Percentiles rank a stretch among this genome's conserved stretches.
phyloP scores from a whole-genome alignment of 2,113 vertebrate genomes.

The Crotalus helleri region DNA sequence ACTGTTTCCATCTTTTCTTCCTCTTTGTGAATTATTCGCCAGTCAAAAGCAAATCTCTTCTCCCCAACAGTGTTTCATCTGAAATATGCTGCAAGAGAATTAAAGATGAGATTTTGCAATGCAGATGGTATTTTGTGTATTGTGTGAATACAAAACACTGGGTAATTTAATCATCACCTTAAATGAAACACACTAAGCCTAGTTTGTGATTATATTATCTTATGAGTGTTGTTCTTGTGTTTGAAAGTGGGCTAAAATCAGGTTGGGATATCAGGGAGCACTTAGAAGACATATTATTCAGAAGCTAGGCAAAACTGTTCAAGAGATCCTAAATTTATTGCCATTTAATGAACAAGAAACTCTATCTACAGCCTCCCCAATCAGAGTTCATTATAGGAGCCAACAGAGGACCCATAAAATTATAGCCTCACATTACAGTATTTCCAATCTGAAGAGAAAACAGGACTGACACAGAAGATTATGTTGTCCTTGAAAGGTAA shows the following conservation, averaged over 20 bases:
- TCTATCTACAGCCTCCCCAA: not conserved
- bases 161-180: not conserved
- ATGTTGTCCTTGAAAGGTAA: not conserved
- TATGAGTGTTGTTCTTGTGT: not conserved
- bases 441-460: not conserved
- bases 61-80: not conserved
- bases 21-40: not conserved
- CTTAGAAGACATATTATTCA: not conserved
- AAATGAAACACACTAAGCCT: not conserved
- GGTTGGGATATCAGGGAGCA: not conserved
- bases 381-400: not conserved
- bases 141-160: not conserved
- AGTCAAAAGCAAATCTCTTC: not conserved
- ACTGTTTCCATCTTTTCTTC: not conserved
- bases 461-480: not conserved
- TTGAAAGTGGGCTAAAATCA: not conserved
- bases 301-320: not conserved
- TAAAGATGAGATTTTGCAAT: not conserved
- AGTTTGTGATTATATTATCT: not conserved
- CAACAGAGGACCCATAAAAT: not conserved
- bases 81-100: not conserved
- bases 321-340: not conserved
- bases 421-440: not conserved
- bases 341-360: not conserved
- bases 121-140: not conserved